Conservation (phyloP, 1,140 invertebrate genomes). For the Drosophila grimshawi region DNA sequence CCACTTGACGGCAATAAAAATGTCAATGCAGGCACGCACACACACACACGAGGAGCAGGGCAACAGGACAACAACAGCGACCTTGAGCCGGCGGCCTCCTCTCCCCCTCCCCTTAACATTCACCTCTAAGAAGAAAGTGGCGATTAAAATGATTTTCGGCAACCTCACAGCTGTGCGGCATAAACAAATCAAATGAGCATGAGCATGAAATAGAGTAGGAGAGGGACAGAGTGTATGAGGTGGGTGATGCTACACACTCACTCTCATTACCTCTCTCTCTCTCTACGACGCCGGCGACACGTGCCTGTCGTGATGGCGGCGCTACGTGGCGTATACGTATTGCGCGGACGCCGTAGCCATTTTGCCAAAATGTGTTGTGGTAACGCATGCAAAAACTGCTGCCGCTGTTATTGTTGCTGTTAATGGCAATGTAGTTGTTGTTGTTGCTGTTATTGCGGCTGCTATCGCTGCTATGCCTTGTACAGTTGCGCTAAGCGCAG, state of each 20-base stretch:
- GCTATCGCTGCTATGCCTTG: constrained; percentile 9
- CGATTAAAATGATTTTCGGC: constrained; percentile 70
- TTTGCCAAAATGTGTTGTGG: constrained; percentile 71
- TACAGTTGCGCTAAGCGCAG: constrained; percentile 54
- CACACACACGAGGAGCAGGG: constrained; percentile 5
- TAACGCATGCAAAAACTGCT: constrained; percentile 60
- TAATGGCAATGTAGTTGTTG: constrained; percentile 4
- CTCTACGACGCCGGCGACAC: constrained; percentile 43
- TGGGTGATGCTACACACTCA: background rate
- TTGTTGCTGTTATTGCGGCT: constrained; percentile 19
- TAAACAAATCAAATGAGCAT: constrained; percentile 69
- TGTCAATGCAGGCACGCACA: constrained; percentile 51
- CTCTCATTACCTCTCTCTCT: background rate
- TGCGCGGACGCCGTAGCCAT: constrained; percentile 78
- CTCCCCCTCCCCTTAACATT: constrained; percentile 30
- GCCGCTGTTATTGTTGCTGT: constrained; percentile 17
- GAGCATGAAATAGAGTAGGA: constrained; percentile 13
- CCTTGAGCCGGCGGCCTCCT: constrained; percentile 45
- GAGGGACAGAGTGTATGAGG: background rate
- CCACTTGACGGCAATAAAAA: constrained; percentile 77
- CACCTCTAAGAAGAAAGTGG: constrained; percentile 21
- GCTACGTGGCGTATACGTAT: constrained; percentile 77
- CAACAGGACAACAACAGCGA: constrained; percentile 22
- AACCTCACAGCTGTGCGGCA: constrained; percentile 71
- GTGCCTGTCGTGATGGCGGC: constrained; percentile 57